Conservation (phyloP, 2,113 vertebrate genomes). For the Takifugu bimaculatus region DNA sequence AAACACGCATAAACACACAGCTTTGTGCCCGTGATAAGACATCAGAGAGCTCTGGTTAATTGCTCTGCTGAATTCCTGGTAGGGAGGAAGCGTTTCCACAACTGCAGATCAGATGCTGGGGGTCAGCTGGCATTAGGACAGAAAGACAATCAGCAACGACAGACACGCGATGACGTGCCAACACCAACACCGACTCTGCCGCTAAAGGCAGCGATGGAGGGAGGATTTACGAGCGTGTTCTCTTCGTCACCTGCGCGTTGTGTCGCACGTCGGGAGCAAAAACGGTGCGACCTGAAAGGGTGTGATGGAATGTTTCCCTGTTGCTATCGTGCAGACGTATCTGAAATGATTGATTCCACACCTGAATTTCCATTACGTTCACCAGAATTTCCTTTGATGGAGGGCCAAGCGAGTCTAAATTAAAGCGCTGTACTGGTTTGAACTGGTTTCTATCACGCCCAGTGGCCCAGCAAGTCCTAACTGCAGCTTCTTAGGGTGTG, state of each 20-base stretch:
- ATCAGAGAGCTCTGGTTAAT: conserved; percentile 56
- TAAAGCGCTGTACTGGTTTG: neutral
- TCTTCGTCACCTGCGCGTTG: neutral
- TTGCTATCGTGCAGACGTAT: no score
- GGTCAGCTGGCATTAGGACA: conserved; percentile 37
- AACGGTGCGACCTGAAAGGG: neutral
- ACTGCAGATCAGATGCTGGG: conserved; percentile 38
- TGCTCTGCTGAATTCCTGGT: conserved; percentile 52
- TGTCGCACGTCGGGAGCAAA: neutral
- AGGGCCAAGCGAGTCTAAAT: neutral
- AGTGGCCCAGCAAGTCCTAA: conserved; percentile 8
- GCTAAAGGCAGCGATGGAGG: conserved; percentile 14
- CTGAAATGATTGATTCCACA: no score
- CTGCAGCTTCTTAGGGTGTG: conserved; percentile 22
- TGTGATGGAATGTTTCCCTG: no score
- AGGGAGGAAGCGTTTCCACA: conserved; percentile 56
- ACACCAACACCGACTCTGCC: conserved; percentile 40
- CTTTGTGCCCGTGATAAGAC: conserved; percentile 51
- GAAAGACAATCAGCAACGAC: neutral
- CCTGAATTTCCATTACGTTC: no score
- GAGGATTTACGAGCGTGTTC: conserved; percentile 11
- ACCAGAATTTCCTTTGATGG: neutral
- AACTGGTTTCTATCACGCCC: conserved; percentile 15
- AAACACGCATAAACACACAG: conserved; percentile 8
- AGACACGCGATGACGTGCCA: conserved; percentile 29